Evolutionary conservation across 2,113 vertebrate genomes (phyloP).

Genomic region (Penelope pileata): DNA sequence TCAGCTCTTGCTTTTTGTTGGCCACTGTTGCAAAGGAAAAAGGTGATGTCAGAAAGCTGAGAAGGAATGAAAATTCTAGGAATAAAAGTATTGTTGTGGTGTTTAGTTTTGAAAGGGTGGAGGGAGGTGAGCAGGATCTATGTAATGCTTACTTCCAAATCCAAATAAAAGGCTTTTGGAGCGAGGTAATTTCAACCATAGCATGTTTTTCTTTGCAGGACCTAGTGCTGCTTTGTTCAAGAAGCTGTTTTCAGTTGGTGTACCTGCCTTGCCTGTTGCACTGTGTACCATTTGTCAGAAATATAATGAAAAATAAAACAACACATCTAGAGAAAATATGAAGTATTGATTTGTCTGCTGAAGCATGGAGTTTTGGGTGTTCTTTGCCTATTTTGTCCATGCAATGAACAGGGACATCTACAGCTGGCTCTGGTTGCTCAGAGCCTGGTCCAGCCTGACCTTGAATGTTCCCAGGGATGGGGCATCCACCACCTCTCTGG

Average conservation of each 20-base stretch:
- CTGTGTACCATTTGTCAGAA: background rate
- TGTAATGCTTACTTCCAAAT: background rate
- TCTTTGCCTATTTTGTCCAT: too few relatives aligned
- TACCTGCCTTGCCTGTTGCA: background rate
- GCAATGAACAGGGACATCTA: too few relatives aligned
- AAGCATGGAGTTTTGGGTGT: background rate
- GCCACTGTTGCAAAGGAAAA: background rate
- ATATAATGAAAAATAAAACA: background rate
- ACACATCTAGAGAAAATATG: background rate
- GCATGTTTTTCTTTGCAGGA: background rate
- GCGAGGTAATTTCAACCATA: background rate
- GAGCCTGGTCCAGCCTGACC: too few relatives aligned
- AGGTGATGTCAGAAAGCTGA: background rate
- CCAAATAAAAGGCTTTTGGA: background rate
- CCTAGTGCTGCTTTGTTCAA: background rate
- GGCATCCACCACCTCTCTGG: too few relatives aligned
- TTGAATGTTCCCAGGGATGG: too few relatives aligned
- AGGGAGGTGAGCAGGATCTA: background rate
- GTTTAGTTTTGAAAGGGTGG: background rate
- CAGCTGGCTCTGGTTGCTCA: too few relatives aligned
- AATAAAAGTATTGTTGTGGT: background rate
- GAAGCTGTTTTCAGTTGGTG: background rate
- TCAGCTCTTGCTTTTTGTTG: background rate
- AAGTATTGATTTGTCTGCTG: background rate
- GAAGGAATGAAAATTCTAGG: rapidly evolving